Evolutionary conservation across 2,113 vertebrate species (phyloP).

Genomic region (crab-eating macaque (Macaca fascicularis)): T2T-MFA8v1.1 NC_088386.1:89610501-89611000

Average conservation of each 20-base stretch:
- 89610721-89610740: neutral
- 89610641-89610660: neutral
- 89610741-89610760: neutral
- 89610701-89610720: neutral
- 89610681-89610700: neutral
- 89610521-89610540: neutral
- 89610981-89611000: slow-evolving; percentile 60
- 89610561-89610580: neutral
- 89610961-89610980: slow-evolving; percentile 66
- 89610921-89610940: neutral
- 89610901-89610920: slow-evolving; percentile 44
- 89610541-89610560: neutral
- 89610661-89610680: neutral
- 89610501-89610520: neutral
- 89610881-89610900: slow-evolving; percentile 53
- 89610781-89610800: neutral
- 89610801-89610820: neutral
- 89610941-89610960: slow-evolving; percentile 27
- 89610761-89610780: neutral
- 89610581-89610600: neutral
- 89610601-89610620: neutral
- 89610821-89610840: neutral
- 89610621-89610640: neutral
- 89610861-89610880: slow-evolving; percentile 55
- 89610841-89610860: slow-evolving; percentile 26